Base-by-base conservation (phyloP, 1,140 invertebrate species). In the Formica selysi region DNA sequence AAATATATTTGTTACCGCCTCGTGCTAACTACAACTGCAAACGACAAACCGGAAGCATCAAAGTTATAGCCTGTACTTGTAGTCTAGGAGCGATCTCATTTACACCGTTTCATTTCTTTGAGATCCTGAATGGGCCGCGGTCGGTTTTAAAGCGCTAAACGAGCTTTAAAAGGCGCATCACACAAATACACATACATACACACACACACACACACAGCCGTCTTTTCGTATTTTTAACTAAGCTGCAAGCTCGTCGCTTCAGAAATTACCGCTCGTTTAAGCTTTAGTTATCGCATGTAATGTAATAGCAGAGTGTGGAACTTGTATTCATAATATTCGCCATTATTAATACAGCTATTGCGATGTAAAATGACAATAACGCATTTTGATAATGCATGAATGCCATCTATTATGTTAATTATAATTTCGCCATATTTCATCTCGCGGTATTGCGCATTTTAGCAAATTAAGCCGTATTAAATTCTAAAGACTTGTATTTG, bases 221-320 rank as follows among this genome's bases (percentile, higher is more conserved):
- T 70, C 68, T 83, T 83, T 83, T 83, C 79, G 68, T 74, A 54
- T 73, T 83, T 83, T 83, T 83, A 48, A 62, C 54, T 71, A 29
- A 44, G 54, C 38, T 48, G 67, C 13, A 41, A 80, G 78, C 78
- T 80, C 54, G 68, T 74, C 54, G 41, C 29, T 83, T 83, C 26
- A 44, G 54, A 70, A 61, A 83, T 83, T 83, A 83, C 54, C 57
- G 38, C 68, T 73, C 54, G 29, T 29, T 62, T 74, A 26, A 83
- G 57, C 79, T 74, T 73, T 38, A 83, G 54, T 73, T 74, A 48
- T 57, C 26, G 54, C 38, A 13, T 32, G 22, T 71, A 74, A 48
- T 54, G 51, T 26, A 22, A 71, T 8, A 22, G 38, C 54, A 62
- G 68, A 74, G 8, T 67, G 19, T 48, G 36, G 64, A 41, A 70